phyloP scores from a whole-genome alignment of 1,140 invertebrate genomes.

The Berghia stephanieae region DNA sequence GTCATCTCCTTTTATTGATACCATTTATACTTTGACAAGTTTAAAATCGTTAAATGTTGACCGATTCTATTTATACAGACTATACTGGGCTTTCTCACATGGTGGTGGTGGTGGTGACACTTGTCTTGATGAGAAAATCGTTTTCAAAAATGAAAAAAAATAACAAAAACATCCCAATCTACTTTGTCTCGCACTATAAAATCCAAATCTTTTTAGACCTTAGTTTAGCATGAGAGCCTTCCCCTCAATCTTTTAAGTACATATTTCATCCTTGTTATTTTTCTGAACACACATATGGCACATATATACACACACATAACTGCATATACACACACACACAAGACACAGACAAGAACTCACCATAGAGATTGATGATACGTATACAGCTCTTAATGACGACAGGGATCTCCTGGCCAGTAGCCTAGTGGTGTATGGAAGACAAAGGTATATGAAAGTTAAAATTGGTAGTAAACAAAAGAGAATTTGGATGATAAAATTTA shows the following conservation, averaged over 20 bases:
- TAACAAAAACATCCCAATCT: background rate
- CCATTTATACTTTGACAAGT: no score
- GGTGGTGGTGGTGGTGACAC: no score
- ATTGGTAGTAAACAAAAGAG: background rate
- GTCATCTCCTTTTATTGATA: no score
- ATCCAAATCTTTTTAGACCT: no score
- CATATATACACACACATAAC: background rate
- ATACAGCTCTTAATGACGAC: conserved; percentile 91
- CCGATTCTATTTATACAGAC: no score
- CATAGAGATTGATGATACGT: conserved; percentile 80
- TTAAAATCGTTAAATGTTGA: no score
- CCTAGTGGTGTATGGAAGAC: conserved; percentile 63
- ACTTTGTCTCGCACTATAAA: no score
- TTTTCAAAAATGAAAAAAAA: background rate
- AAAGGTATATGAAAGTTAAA: background rate
- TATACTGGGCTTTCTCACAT: no score
- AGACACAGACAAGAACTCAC: conserved; percentile 8
- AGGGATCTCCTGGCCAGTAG: conserved; percentile 86
- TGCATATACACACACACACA: background rate
- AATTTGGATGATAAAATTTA: background rate
- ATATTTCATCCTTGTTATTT: background rate
- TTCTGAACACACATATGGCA: background rate
- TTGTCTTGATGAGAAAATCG: no score
- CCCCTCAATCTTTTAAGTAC: no score
- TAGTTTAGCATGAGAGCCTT: no score